Evolutionary conservation across 2,888 invertebrate genomes (phyloP), one percentile per base, ranked within the genome.

Genomic region (Eutolmus rufibarbis): DNA sequence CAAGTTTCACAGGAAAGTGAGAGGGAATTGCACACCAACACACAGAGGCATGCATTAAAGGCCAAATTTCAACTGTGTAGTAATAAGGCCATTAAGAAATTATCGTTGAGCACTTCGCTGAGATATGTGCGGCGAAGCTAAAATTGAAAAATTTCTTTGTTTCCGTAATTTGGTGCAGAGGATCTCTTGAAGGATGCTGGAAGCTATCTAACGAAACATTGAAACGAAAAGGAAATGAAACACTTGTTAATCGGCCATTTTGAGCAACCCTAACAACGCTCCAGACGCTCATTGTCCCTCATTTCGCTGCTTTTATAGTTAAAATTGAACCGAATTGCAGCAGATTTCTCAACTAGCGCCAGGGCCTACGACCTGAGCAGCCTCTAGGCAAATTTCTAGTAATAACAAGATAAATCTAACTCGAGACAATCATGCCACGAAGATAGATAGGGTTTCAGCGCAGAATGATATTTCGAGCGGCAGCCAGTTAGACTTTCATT

Each of bases 1-100:
- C 91, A 90, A 91, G 91, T 92, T 91, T 91, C 89, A 90, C 91
- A 91, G 90, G 92, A 92, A 92, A 92, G 93, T 92, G 92, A 92
- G 92, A 92, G 92, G 92, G 91, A 90, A 89, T 89, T 89, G 88
- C 88, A 88, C 89, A 89, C 88, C 28, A 31, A 85, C 78, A 43
- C 57, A 78, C 14, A 12, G 28, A 19, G 5, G 9, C 23, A 57
- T 43, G 82, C 57, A 81, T 34, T 57, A 74, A 79, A 81, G 74
- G 85, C 74, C 40, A 74, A 82, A 82, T 82, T 57, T 81, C 51
- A 81, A 81, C 51, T 28, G 34, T 81, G 81, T 81, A 81, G 81
- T 51, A 81, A 81, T 81, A 81, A 56, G 31, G 46, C 51, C 31
- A 81, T 81, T 81, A 43, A 81, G 81, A 81, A 81, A 81, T 81